phyloP scores from a whole-genome alignment of 2,797 vertebrate genomes.

The Hippopotamyrus pictus region DNA sequence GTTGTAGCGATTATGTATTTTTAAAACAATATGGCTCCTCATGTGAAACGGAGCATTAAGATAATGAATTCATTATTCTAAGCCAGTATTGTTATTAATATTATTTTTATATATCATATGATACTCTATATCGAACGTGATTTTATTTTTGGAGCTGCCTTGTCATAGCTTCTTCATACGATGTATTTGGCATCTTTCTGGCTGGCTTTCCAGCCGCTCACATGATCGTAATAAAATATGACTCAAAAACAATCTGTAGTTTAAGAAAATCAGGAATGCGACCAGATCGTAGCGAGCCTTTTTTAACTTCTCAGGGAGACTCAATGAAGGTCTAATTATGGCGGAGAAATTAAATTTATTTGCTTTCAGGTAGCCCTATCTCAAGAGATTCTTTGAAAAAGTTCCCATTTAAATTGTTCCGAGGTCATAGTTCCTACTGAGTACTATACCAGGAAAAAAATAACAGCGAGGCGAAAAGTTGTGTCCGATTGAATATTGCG shows the following conservation, averaged over 20 bases:
- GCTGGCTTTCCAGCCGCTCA: not conserved
- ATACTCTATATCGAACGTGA: not conserved
- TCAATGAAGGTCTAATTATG: not conserved
- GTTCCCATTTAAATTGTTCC: not conserved
- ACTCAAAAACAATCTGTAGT: not conserved
- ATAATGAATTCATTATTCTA: not conserved
- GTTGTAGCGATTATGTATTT: not conserved
- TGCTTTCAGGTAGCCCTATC: not conserved
- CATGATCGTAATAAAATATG: constrained; percentile 1
- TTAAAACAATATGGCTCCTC: not conserved
- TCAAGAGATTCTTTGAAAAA: not conserved
- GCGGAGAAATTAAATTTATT: too few species aligned
- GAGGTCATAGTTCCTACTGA: not conserved
- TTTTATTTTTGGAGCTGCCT: not conserved
- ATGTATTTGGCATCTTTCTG: not conserved
- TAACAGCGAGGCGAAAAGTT: not conserved
- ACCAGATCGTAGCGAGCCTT: not conserved
- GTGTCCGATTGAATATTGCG: not conserved
- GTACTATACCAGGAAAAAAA: not conserved
- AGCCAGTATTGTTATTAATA: not conserved
- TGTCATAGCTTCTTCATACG: not conserved
- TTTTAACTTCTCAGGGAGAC: not conserved
- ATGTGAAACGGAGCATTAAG: not conserved
- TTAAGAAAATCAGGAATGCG: not conserved
- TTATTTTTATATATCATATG: not conserved